Evolutionary conservation across 2,797 vertebrate species (phyloP).

Genomic region (Pteropus rufus): DNA sequence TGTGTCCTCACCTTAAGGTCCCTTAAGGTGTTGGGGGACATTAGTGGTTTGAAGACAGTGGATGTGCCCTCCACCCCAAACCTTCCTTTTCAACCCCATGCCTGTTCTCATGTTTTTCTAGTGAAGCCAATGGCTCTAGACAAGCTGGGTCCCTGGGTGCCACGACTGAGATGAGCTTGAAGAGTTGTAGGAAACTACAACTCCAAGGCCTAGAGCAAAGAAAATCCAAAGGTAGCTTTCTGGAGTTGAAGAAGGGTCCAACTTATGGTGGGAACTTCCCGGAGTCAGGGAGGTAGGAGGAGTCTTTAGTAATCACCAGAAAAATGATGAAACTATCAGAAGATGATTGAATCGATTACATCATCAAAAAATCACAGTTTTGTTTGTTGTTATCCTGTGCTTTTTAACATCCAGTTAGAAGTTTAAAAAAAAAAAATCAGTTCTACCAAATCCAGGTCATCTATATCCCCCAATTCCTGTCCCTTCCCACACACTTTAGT

Average conservation of each 20-base stretch:
- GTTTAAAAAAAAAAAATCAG: neutral
- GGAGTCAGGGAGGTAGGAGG: neutral
- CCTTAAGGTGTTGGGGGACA: neutral
- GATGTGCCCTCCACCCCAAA: neutral
- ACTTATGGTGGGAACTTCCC: neutral
- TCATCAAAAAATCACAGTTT: neutral
- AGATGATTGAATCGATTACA: neutral
- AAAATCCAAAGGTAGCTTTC: neutral
- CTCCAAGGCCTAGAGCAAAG: neutral
- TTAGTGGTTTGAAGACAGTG: neutral
- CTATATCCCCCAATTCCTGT: neutral
- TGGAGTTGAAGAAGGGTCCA: neutral
- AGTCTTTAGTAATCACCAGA: neutral
- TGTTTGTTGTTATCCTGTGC: neutral
- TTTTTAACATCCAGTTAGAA: neutral
- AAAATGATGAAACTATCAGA: neutral
- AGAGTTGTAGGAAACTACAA: neutral
- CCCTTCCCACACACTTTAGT: neutral
- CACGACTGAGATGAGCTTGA: neutral
- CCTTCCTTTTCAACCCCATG: neutral
- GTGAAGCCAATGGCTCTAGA: neutral
- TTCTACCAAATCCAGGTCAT: neutral
- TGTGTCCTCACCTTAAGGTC: neutral
- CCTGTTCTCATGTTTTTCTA: neutral
- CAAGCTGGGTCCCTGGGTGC: neutral